Percentiles rank a stretch among this genome's conserved stretches.
Evolutionary conservation across 2,797 vertebrate genomes (phyloP).

Genomic region (Cossypha dichroa): DNA sequence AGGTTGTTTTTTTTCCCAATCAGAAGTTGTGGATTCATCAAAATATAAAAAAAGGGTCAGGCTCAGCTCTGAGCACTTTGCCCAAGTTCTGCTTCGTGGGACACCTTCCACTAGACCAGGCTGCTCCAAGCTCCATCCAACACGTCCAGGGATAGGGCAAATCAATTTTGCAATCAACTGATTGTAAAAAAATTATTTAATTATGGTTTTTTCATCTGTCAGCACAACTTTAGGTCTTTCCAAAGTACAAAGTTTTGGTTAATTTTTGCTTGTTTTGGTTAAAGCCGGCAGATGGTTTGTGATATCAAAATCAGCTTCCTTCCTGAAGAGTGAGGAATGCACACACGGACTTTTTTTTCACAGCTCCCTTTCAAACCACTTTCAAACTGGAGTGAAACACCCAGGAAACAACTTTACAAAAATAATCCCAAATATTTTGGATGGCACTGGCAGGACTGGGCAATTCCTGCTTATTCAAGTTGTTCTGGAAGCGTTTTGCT

Average conservation of each 20-base stretch:
- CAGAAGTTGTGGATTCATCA: neutral
- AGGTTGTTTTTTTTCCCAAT: neutral
- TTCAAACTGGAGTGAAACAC: neutral
- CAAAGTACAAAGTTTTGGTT: neutral
- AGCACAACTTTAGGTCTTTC: neutral
- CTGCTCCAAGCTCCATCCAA: neutral
- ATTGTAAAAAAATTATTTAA: neutral
- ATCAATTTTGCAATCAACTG: neutral
- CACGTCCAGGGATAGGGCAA: neutral
- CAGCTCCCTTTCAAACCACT: neutral
- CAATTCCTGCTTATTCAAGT: neutral
- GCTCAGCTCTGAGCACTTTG: neutral
- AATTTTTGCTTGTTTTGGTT: neutral
- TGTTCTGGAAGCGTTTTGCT: constrained; percentile 17
- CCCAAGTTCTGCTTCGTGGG: neutral
- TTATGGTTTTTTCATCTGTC: neutral
- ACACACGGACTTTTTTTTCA: neutral
- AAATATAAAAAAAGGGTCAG: neutral
- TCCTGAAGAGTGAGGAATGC: neutral
- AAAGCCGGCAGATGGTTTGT: neutral
- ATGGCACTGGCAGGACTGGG: neutral
- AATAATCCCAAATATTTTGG: neutral
- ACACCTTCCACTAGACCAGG: neutral
- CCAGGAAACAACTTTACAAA: neutral
- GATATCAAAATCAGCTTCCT: neutral